phyloP scores from a whole-genome alignment of 2,888 invertebrate genomes.

The Oxycera nigricornis region DNA sequence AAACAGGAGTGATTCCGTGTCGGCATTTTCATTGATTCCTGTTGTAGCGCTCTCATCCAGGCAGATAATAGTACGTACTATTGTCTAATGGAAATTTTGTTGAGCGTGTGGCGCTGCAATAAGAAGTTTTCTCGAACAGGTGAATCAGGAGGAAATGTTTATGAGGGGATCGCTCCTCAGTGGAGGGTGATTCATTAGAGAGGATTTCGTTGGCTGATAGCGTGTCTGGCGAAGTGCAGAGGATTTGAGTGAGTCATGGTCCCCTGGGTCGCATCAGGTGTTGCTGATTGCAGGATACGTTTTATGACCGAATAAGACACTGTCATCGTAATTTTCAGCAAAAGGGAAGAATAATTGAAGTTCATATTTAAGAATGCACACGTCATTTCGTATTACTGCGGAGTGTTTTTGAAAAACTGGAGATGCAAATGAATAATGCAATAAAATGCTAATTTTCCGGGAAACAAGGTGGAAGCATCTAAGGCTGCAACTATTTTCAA shows the following conservation, averaged over 20 bases:
- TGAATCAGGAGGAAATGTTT: conserved; percentile 7
- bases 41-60: background rate
- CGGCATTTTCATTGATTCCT: background rate
- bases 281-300: too few species aligned
- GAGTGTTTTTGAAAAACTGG: too few species aligned
- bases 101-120: conserved; percentile 12
- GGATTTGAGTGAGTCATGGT: conserved; percentile 1
- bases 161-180: background rate
- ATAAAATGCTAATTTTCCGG: too few species aligned
- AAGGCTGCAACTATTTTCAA: too few species aligned
- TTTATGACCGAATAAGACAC: too few species aligned
- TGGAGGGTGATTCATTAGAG: conserved; percentile 14
- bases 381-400: too few species aligned
- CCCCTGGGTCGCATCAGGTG: background rate
- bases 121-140: conserved; percentile 14
- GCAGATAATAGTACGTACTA: background rate
- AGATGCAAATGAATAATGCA: too few species aligned
- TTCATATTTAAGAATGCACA: too few species aligned
- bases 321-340: too few species aligned
- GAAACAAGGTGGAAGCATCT: too few species aligned
- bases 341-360: too few species aligned
- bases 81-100: conserved; percentile 26
- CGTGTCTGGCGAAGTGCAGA: background rate
- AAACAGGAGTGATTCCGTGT: background rate
- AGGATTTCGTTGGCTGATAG: conserved; percentile 4